Evolutionary conservation across 2,113 vertebrate genomes (phyloP).

Genomic region (Heterochromis multidens): DNA sequence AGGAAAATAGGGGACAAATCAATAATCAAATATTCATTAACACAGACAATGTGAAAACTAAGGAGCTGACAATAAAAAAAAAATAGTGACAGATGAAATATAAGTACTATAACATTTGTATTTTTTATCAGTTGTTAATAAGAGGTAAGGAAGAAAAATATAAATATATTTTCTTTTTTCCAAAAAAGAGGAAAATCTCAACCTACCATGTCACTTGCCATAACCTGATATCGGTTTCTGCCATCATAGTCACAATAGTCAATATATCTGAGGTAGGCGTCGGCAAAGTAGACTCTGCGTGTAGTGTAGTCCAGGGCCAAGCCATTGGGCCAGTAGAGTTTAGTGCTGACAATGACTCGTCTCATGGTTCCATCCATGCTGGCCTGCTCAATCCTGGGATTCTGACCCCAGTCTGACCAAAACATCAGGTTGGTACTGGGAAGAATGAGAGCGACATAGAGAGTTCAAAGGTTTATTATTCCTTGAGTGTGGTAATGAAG

Average conservation of each 20-base stretch:
- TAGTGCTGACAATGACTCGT: slow-evolving; percentile 65
- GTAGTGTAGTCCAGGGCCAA: slow-evolving; percentile 75
- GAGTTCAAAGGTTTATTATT: not conserved
- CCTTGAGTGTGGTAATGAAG: not conserved
- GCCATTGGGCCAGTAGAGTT: slow-evolving; percentile 77
- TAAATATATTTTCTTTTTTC: too few relatives aligned
- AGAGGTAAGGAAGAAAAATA: too few relatives aligned
- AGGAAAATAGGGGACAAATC: too few relatives aligned
- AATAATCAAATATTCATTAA: too few relatives aligned
- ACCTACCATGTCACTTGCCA: slow-evolving; percentile 75
- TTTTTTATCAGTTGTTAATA: too few relatives aligned
- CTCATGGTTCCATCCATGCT: slow-evolving; percentile 70
- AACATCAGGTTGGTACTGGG: slow-evolving; percentile 72
- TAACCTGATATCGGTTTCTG: slow-evolving; percentile 71
- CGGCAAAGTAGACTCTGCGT: slow-evolving; percentile 73
- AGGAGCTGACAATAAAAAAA: too few relatives aligned
- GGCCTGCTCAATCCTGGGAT: slow-evolving; percentile 72
- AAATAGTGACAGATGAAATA: too few relatives aligned
- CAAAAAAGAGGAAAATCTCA: not conserved
- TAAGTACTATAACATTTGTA: too few relatives aligned
- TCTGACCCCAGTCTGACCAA: slow-evolving; percentile 80
- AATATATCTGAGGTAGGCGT: slow-evolving; percentile 76
- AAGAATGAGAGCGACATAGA: not conserved
- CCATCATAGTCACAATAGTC: slow-evolving; percentile 77
- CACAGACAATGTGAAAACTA: too few relatives aligned